phyloP scores from a whole-genome alignment of 2,888 invertebrate species.

The Melanchra persicariae region DNA sequence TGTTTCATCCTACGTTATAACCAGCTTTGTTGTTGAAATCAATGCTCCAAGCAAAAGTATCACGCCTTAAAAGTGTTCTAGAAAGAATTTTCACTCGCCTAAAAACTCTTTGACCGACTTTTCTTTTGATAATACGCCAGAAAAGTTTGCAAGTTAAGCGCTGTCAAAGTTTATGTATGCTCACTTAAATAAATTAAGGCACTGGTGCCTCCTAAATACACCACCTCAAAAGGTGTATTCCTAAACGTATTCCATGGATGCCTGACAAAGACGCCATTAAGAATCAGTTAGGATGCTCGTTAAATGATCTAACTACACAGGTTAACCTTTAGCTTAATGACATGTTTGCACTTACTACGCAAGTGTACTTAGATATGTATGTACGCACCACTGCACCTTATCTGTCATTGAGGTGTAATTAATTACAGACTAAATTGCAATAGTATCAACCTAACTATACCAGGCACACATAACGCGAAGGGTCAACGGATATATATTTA shows the following conservation, averaged over 20 bases:
- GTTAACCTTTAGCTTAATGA: constrained; percentile 65
- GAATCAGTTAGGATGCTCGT: constrained; percentile 58
- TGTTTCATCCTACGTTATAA: constrained; percentile 43
- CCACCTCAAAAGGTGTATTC: constrained; percentile 28
- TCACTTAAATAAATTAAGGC: constrained; percentile 35
- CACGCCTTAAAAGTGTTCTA: constrained; percentile 2
- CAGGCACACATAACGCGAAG: constrained; percentile 81
- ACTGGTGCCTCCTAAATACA: constrained; percentile 7
- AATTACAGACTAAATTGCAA: constrained; percentile 86
- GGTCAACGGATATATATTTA: constrained; percentile 90
- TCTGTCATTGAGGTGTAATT: constrained; percentile 89
- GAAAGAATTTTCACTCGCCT: constrained; percentile 14
- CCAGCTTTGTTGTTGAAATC: constrained; percentile 26
- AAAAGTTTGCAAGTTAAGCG: constrained; percentile 31
- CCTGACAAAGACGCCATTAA: constrained; percentile 53
- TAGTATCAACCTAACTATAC: constrained; percentile 72
- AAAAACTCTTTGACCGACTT: constrained; percentile 25
- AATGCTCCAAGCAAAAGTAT: constrained; percentile 12
- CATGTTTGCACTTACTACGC: constrained; percentile 57
- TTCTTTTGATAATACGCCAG: constrained; percentile 22
- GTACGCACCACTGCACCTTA: constrained; percentile 83
- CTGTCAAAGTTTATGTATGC: constrained; percentile 22
- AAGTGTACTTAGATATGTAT: constrained; percentile 53
- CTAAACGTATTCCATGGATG: constrained; percentile 34
- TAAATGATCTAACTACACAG: constrained; percentile 54